Evolutionary conservation across 2,888 invertebrate species (phyloP), one percentile per base, ranked within the genome.

Genomic region (Acronicta psi): DNA sequence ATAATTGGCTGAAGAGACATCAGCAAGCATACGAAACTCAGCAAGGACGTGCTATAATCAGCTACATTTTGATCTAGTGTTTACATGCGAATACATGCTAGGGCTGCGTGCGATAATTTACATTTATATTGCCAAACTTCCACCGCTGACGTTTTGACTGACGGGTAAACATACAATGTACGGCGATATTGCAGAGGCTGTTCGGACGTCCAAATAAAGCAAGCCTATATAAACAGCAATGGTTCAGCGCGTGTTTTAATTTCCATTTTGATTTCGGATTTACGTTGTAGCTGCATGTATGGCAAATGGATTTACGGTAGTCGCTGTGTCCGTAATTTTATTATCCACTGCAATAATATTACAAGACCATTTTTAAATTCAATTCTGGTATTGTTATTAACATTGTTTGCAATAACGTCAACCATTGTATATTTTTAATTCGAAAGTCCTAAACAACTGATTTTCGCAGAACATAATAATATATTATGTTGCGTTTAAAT

Each of bases 41-140:
- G 23, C 7, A 25, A 25, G 25, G 25, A 25, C 9, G 9, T 29
- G 25, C 29, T 11, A 11, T 6, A 41, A 25, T 29, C 25, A 31
- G 14, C 44, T 54, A 49, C 47, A 41, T 59, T 66, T 45, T 41
- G 17, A 61, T 49, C 51, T 38, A 49, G 44, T 49, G 56, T 67
- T 41, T 49, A 53, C 29, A 52, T 40, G 17, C 31, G n/a, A 40
- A 36, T 34, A 13, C 34, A 18, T 43, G 46, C 42, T 38, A 66
- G 55, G 45, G 42, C 41, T 50, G 34, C 50, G n/a, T 38, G 23
- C 49, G n/a, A 50, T 63, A 49, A 77, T 75, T 78, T 75, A 75
- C 78, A 75, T 79, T 69, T 78, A 76, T 75, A 78, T 79, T 78
- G 73, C 51, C 47, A 51, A 69, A 70, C 59, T 71, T 57, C 57